These are phyloP conservation scores for Columba guinea DNA, from an alignment of 2,797 vertebrate genomes.

Conservation along the genomic window DNA sequence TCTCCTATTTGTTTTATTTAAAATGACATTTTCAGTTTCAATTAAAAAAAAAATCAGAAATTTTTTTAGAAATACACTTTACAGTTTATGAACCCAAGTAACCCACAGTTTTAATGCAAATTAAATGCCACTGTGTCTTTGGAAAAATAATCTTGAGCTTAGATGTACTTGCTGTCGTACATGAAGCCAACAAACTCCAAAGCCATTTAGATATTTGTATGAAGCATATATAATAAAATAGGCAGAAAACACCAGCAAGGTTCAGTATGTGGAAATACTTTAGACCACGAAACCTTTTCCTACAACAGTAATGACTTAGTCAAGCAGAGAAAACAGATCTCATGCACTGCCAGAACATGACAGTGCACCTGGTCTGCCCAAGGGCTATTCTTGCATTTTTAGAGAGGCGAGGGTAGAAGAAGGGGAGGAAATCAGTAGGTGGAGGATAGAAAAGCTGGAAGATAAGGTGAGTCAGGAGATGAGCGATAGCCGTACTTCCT, in stretches of 20 bases:
- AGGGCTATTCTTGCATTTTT: background rate
- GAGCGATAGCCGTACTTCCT: constrained; percentile 16
- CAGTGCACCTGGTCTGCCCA: background rate
- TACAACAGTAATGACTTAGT: background rate
- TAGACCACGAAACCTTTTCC: background rate
- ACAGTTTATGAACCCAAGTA: background rate
- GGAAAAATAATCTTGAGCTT: background rate
- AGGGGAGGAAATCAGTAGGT: background rate
- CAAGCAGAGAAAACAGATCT: background rate
- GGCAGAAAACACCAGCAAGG: background rate
- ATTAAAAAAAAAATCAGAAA: background rate
- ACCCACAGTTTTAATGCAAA: background rate
- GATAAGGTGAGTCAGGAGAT: constrained; percentile 27
- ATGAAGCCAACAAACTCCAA: background rate
- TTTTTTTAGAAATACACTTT: background rate
- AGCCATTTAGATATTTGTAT: background rate
- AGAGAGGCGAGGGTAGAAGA: background rate
- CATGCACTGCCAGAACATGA: background rate
- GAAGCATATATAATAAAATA: background rate
- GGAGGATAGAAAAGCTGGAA: background rate
- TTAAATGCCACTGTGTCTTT: background rate
- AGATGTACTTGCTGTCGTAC: background rate
- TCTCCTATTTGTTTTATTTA: background rate
- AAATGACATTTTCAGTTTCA: background rate
- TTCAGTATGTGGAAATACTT: background rate